Conservation (phyloP, 2,113 vertebrate genomes). For the Phycodurus eques region DNA sequence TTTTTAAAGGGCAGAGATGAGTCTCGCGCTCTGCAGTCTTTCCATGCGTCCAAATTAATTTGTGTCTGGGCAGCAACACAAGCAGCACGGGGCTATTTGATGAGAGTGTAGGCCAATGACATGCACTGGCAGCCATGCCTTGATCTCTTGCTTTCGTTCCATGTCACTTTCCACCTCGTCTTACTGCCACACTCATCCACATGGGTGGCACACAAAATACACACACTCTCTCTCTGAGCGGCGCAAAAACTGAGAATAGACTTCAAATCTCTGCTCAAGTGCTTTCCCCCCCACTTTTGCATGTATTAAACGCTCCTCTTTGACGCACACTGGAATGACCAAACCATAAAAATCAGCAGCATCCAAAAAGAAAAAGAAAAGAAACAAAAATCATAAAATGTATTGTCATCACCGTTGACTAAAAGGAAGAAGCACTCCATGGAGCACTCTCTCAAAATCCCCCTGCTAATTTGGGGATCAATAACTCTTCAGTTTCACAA, state of each 20-base stretch:
- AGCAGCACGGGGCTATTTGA: slow-evolving; percentile 65
- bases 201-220: slow-evolving; percentile 51
- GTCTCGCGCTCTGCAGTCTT: slow-evolving; percentile 57
- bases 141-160: slow-evolving; percentile 63
- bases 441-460: slow-evolving; percentile 47
- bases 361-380: neutral
- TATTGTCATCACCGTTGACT: slow-evolving; percentile 40
- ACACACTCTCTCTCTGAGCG: slow-evolving; percentile 19
- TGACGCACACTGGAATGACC: slow-evolving; percentile 33
- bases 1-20: slow-evolving; percentile 67
- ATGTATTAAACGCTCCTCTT: slow-evolving; percentile 38
- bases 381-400: slow-evolving; percentile 1
- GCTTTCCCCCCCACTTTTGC: neutral
- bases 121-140: slow-evolving; percentile 65
- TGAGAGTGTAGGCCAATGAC: slow-evolving; percentile 67
- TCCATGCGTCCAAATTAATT: slow-evolving; percentile 74
- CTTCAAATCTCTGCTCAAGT: slow-evolving; percentile 26
- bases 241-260: slow-evolving; percentile 24
- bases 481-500: slow-evolving; percentile 57
- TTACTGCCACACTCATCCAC: slow-evolving; percentile 50
- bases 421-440: slow-evolving; percentile 26
- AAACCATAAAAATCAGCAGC: slow-evolving; percentile 20
- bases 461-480: slow-evolving; percentile 55
- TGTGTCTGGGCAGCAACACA: slow-evolving; percentile 65
- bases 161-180: slow-evolving; percentile 61